Base-by-base conservation (phyloP, 2,888 invertebrate genomes). In the Drosophila hawaiiensis region DNA sequence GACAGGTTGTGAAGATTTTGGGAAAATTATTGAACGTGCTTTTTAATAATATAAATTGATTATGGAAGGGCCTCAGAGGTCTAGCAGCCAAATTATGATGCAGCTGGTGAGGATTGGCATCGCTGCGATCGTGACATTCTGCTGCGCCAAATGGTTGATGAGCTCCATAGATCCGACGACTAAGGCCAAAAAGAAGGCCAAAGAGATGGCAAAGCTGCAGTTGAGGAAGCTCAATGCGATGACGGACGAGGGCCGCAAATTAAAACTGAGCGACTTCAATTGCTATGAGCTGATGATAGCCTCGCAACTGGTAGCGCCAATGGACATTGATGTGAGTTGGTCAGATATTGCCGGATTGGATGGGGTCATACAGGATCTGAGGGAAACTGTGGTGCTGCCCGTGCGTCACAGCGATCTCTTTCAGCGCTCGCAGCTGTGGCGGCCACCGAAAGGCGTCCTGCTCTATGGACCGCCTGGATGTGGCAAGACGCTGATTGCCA, bases 261-360 rank as follows among this genome's bases (percentile, higher is more conserved):
- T 95, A 60, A 94, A 94, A 14, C 92, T 96, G 39, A 95, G 95
- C 78, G 95, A 96, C 92, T 94, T 99, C 43, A 96, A 96, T 0
- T 98, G 99, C 92, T 98, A 99, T 91, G 99, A 99, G 94, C 95
- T 99, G 94, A 97, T 98, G 94, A 98, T 99, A 84, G 99, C 99
- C 1, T 97, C 97, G 47, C 98, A 99, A 93, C 94, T 99, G 66
- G 97, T 99, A 0, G 97, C 98, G 83, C 98, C 99, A 0, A 94
- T 95, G 78, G 97, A 96, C 97, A 76, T 95, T 92, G 92, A 92
- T 19, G 94, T 95, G 7, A 94, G 96, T 54, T 99, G 99, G 99
- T 94, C 62, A 6, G 97, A 98, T 91, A 98, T 99, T 79, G 99
- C 99, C 0, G 99, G 99, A 0, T 94, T 99, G 49, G 97, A 98